Evolutionary conservation across 2,113 vertebrate genomes (phyloP).

Genomic region (Hemiscyllium ocellatum): DNA sequence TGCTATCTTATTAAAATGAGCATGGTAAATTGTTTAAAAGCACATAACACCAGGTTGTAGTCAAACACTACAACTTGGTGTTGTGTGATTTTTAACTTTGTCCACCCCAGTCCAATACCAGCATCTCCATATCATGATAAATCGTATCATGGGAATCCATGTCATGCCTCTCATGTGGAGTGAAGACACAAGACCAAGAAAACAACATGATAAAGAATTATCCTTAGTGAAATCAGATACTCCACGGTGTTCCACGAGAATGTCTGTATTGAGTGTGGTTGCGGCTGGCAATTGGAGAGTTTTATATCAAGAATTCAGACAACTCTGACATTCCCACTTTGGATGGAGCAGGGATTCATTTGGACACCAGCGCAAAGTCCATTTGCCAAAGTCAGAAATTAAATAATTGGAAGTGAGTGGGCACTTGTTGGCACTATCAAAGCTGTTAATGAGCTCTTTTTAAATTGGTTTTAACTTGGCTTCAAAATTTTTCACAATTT

Average conservation of each 20-base stretch:
- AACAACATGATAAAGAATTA: no score
- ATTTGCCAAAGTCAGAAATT: neutral
- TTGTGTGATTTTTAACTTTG: no score
- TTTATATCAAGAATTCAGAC: neutral
- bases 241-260: neutral
- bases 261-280: neutral
- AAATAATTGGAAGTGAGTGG: neutral
- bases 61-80: no score
- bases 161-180: neutral
- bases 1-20: neutral
- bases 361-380: neutral
- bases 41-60: no score
- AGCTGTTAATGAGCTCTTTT: neutral
- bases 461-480: neutral
- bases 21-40: neutral
- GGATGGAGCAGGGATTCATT: neutral
- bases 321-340: neutral
- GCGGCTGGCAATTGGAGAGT: neutral
- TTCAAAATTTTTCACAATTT: neutral
- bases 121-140: neutral
- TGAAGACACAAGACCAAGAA: neutral
- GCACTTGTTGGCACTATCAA: neutral
- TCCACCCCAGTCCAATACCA: no score
- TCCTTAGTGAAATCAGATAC: no score
- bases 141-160: neutral